phyloP scores from a whole-genome alignment of 2,888 invertebrate species.

The Lasioglossum pauxillum region DNA sequence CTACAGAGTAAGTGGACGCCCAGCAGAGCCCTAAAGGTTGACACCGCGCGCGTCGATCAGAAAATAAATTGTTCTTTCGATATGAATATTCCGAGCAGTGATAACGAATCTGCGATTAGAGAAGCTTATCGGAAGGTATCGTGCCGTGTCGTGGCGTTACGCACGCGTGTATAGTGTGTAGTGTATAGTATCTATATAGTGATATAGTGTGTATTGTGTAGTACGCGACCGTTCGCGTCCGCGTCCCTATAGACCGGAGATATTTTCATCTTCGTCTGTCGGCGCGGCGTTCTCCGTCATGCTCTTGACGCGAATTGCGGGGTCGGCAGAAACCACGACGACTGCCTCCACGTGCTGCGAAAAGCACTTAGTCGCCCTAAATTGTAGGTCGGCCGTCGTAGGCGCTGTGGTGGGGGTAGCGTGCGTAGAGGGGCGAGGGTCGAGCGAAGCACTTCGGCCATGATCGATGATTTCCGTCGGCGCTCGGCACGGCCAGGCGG shows the following conservation, averaged over 20 bases:
- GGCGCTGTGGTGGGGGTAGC: conserved; percentile 59
- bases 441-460: conserved; percentile 72
- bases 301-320: conserved; percentile 41
- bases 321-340: conserved; percentile 78
- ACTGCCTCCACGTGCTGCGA: conserved; percentile 83
- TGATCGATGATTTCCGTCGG: conserved; percentile 76
- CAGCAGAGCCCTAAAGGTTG: not conserved
- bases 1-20: not conserved
- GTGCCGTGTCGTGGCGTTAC: conserved; percentile 33
- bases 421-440: conserved; percentile 58
- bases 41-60: not conserved
- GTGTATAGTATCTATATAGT: not conserved
- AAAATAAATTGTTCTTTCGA: not conserved
- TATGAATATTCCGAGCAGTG: conserved; percentile 28
- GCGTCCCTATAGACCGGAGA: conserved; percentile 32
- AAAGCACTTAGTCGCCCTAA: conserved; percentile 78
- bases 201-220: not conserved
- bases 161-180: conserved; percentile 18
- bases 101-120: conserved; percentile 44
- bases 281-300: conserved; percentile 13
- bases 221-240: conserved; percentile 14
- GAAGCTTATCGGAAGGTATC: conserved; percentile 19
- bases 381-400: conserved; percentile 81
- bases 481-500: conserved; percentile 79
- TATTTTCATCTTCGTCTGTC: conserved; percentile 36